Percentiles rank a stretch among this genome's conserved stretches.
These are phyloP conservation scores for Eubasilissa regina DNA, from an alignment of 1,140 invertebrate species.

Conservation along the genomic window DNA sequence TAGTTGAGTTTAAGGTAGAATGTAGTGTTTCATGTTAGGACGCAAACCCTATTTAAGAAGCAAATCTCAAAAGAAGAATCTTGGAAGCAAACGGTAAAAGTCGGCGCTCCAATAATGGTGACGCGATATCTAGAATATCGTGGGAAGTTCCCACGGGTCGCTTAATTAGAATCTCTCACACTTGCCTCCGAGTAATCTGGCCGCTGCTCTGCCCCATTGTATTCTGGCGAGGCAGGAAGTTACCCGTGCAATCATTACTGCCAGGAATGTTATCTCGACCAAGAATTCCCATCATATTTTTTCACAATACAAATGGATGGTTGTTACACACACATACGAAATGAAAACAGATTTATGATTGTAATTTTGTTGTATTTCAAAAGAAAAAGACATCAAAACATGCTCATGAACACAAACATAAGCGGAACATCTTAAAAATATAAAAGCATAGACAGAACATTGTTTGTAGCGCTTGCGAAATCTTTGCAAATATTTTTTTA, in stretches of 20 bases:
- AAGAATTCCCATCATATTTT: conserved; percentile 60
- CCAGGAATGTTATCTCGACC: conserved; percentile 57
- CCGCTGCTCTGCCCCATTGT: conserved; percentile 49
- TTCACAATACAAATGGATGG: conserved; percentile 42
- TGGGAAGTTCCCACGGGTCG: conserved; percentile 58
- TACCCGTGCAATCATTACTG: conserved; percentile 52
- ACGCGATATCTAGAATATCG: conserved; percentile 49
- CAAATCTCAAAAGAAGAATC: too few relatives aligned
- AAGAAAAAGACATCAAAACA: conserved; percentile 57
- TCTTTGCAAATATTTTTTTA: conserved; percentile 1
- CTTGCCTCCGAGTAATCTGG: conserved; percentile 55
- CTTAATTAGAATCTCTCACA: conserved; percentile 60
- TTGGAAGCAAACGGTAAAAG: conserved; percentile 35
- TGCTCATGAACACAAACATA: conserved; percentile 53
- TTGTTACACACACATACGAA: conserved; percentile 47
- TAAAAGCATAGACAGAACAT: conserved; percentile 45
- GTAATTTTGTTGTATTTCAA: conserved; percentile 59
- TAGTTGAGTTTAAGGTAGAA: not conserved
- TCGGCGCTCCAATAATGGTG: conserved; percentile 19
- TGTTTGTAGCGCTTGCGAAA: conserved; percentile 27
- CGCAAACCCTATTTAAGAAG: too few relatives aligned
- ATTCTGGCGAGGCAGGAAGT: conserved; percentile 58
- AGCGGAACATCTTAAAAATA: conserved; percentile 49
- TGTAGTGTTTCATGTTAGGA: not conserved
- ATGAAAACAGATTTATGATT: conserved; percentile 56